A percentile compares a stretch with the other conserved stretches of the same genome.
These are phyloP conservation scores for Drosophila arawakana DNA, from an alignment of 1,140 invertebrate genomes.

Conservation along the genomic window DNA sequence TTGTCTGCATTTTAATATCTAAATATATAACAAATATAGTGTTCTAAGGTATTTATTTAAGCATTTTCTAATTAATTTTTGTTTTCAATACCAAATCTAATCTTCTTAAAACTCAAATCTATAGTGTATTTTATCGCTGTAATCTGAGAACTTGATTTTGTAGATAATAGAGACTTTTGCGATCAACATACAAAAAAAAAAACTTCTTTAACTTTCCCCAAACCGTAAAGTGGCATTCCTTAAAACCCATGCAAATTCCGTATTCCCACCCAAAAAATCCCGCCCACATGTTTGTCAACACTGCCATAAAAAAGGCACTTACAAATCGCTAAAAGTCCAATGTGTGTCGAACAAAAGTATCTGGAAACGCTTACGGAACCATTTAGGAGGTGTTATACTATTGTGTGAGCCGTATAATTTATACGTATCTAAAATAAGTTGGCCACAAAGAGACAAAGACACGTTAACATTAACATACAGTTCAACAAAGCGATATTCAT, in stretches of 20 bases:
- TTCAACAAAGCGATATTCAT: constrained; percentile 65
- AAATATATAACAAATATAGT: no score
- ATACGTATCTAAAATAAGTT: constrained; percentile 61
- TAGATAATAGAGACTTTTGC: constrained; percentile 19
- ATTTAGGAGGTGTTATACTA: constrained; percentile 78
- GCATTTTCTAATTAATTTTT: background rate
- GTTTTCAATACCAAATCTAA: no score
- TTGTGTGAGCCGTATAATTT: constrained; percentile 69
- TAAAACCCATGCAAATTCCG: constrained; percentile 50
- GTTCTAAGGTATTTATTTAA: no score
- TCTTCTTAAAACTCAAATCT: background rate
- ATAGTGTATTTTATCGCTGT: background rate
- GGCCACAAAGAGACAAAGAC: constrained; percentile 66
- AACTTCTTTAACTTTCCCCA: constrained; percentile 24
- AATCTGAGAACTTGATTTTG: constrained; percentile 12
- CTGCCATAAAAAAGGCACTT: constrained; percentile 24
- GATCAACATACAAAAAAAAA: constrained; percentile 3
- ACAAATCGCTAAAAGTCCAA: constrained; percentile 22
- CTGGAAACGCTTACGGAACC: constrained; percentile 48
- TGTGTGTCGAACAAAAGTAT: constrained; percentile 13
- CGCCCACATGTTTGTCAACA: constrained; percentile 52
- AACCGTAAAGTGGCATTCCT: constrained; percentile 22
- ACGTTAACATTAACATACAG: constrained; percentile 49
- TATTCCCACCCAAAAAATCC: background rate
- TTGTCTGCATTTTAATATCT: no score